These are phyloP conservation scores for Tragelaphus scriptus DNA, from an alignment of 2,113 vertebrate genomes.

Conservation along the genomic window DNA sequence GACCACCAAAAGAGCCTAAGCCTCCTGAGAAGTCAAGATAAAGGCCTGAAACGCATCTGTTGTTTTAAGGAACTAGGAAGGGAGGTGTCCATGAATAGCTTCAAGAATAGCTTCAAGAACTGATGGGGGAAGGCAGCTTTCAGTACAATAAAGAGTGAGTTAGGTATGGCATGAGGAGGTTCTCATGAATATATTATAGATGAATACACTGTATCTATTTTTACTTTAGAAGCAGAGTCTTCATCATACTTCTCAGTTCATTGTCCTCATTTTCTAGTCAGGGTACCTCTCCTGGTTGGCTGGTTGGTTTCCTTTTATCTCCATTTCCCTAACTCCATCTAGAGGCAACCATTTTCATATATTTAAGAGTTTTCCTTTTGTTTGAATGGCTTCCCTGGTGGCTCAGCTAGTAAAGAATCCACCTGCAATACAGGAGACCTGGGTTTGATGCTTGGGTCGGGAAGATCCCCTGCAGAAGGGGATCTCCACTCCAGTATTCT, in stretches of 20 bases:
- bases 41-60: neutral
- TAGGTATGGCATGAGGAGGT: neutral
- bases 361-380: neutral
- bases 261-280: neutral
- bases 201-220: neutral
- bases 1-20: neutral
- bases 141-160: neutral
- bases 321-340: neutral
- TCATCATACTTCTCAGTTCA: neutral
- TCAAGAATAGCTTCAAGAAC: neutral
- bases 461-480: neutral
- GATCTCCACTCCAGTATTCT: neutral
- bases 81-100: neutral
- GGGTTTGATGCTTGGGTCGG: neutral
- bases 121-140: neutral
- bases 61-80: neutral
- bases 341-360: neutral
- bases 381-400: neutral
- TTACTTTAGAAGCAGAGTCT: neutral
- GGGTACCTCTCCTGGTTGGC: neutral
- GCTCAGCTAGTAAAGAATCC: neutral
- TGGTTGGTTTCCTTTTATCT: neutral
- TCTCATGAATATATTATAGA: neutral
- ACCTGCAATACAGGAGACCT: neutral
- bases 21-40: neutral